A percentile compares a stretch with the other conserved stretches of the same genome.
Conservation (phyloP, 2,888 invertebrate genomes). For the Anthrax anthrax region DNA sequence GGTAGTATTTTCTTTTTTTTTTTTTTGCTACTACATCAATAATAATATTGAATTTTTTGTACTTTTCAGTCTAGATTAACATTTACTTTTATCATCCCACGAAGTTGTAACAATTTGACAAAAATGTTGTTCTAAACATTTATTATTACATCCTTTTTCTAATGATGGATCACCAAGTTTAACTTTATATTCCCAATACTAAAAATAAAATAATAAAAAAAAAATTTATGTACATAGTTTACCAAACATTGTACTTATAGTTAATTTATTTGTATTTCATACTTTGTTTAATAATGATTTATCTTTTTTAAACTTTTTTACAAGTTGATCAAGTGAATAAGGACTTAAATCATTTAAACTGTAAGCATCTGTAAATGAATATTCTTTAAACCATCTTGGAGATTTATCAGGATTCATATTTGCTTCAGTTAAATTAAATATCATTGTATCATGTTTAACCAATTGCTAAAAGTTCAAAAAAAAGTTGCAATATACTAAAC, state of each 20-base stretch:
- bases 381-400: constrained; percentile 61
- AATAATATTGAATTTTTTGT: no score
- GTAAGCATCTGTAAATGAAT: constrained; percentile 57
- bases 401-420: constrained; percentile 41
- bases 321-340: constrained; percentile 44
- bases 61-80: no score
- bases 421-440: constrained; percentile 60
- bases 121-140: constrained; percentile 20
- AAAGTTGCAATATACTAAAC: not conserved
- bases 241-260: no score
- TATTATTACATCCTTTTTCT: constrained; percentile 20
- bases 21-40: no score
- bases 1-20: no score
- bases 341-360: constrained; percentile 45
- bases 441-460: constrained; percentile 52
- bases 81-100: constrained; percentile 16
- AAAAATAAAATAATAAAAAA: not conserved
- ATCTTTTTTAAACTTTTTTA: constrained; percentile 39
- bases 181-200: constrained; percentile 21
- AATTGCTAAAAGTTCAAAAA: constrained; percentile 38
- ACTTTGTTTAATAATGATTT: constrained; percentile 22
- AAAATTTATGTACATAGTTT: not conserved
- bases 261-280: not conserved
- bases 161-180: constrained; percentile 22
- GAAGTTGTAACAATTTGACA: constrained; percentile 23